phyloP scores from a whole-genome alignment of 1,140 invertebrate genomes.

The Daktulosphaira vitifoliae region DNA sequence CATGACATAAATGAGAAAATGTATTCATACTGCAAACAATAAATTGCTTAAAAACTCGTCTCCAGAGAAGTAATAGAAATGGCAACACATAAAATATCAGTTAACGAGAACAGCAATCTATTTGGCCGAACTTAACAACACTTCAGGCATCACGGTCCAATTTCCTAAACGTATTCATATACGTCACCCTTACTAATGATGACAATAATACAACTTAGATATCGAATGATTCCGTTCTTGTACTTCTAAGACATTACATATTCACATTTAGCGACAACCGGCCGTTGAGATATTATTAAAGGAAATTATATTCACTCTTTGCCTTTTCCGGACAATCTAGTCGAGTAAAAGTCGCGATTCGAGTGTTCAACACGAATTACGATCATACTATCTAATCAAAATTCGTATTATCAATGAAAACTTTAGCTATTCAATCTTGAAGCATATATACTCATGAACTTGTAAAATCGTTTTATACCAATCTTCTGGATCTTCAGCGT shows the following conservation, averaged over 20 bases:
- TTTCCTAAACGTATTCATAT: conserved; percentile 32
- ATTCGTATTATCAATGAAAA: too few species aligned
- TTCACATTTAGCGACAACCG: background rate
- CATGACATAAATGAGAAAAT: too few species aligned
- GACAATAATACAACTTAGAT: background rate
- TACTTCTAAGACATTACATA: background rate
- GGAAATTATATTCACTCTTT: conserved; percentile 33
- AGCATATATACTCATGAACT: background rate
- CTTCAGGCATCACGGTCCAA: conserved; percentile 17
- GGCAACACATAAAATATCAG: too few species aligned
- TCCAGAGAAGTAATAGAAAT: too few species aligned
- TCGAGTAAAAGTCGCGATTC: background rate
- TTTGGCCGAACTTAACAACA: too few species aligned
- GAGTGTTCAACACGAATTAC: too few species aligned
- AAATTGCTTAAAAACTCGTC: too few species aligned
- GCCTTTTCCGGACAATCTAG: conserved; percentile 21
- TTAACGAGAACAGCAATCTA: too few species aligned
- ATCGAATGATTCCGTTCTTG: background rate
- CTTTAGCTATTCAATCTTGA: background rate
- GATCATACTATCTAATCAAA: too few species aligned
- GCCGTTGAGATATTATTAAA: conserved; percentile 20
- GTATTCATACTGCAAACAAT: too few species aligned
- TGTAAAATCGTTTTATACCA: too few species aligned
- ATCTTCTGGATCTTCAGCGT: too few species aligned
- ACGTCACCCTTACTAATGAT: conserved; percentile 4